phyloP scores from a whole-genome alignment of 2,797 vertebrate species.

The Myotis daubentonii region DNA sequence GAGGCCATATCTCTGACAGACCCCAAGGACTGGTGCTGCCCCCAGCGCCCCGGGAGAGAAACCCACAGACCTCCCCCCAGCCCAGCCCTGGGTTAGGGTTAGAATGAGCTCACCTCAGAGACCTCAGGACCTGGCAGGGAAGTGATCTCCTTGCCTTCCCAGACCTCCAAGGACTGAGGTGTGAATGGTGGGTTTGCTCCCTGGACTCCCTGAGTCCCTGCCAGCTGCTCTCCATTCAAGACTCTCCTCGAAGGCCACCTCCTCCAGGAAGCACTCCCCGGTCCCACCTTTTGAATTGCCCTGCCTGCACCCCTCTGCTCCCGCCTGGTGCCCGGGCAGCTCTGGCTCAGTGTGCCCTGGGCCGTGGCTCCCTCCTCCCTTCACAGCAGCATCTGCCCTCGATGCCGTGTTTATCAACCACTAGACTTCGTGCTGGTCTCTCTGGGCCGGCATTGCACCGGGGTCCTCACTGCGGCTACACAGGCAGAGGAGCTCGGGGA shows the following conservation, averaged over 20 bases:
- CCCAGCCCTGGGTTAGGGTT: background rate
- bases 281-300: background rate
- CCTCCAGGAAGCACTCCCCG: background rate
- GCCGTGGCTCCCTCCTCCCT: background rate
- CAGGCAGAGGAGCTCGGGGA: accelerated
- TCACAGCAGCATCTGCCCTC: accelerated
- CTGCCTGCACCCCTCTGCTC: background rate
- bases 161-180: background rate
- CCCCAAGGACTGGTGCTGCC: no score
- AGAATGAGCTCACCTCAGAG: background rate
- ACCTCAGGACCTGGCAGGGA: background rate
- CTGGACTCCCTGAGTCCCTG: background rate
- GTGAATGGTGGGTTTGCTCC: background rate
- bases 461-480: accelerated
- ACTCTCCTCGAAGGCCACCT: background rate
- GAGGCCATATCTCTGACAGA: accelerated
- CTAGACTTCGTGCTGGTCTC: accelerated
- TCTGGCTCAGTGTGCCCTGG: accelerated
- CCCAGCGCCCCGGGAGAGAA: no score
- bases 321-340: background rate
- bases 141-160: no score
- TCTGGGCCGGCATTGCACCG: accelerated
- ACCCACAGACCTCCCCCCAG: background rate
- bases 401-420: no score
- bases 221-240: background rate